Percentiles rank a stretch among this genome's conserved stretches.
phyloP scores from a whole-genome alignment of 2,888 invertebrate species.

The Bruchidius siliquastri region DNA sequence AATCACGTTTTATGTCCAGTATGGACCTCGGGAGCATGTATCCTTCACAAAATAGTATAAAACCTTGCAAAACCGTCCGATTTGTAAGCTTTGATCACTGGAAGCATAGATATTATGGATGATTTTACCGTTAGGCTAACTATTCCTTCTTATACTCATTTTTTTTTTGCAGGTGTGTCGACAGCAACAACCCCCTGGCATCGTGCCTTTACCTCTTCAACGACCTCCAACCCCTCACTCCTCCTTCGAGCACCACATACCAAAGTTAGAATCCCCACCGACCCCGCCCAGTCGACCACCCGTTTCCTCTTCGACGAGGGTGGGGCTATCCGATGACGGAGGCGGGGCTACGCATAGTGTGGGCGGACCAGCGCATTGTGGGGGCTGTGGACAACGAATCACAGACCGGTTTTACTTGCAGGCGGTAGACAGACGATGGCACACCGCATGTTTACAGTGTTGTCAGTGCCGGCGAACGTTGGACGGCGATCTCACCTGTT shows the following conservation, averaged over 20 bases:
- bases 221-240: constrained; percentile 39
- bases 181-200: constrained; percentile 8
- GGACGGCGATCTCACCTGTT: constrained; percentile 89
- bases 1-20: too few species aligned
- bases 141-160: too few species aligned
- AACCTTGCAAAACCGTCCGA: too few species aligned
- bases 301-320: background rate
- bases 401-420: constrained; percentile 85
- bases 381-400: constrained; percentile 83
- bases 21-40: too few species aligned
- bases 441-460: constrained; percentile 85
- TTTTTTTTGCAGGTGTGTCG: constrained; percentile 24
- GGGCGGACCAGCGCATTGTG: constrained; percentile 60
- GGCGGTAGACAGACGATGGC: constrained; percentile 91
- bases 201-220: constrained; percentile 13
- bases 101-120: too few species aligned
- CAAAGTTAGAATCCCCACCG: constrained; percentile 54
- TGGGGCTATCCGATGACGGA: background rate
- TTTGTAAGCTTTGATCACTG: too few species aligned
- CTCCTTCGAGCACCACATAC: constrained; percentile 51
- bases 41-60: too few species aligned
- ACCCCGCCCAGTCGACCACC: constrained; percentile 46
- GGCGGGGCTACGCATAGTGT: background rate
- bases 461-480: constrained; percentile 84
- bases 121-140: too few species aligned